phyloP scores from a whole-genome alignment of 92 coral and sea anemone genomes.

The Muricea muricata region DNA sequence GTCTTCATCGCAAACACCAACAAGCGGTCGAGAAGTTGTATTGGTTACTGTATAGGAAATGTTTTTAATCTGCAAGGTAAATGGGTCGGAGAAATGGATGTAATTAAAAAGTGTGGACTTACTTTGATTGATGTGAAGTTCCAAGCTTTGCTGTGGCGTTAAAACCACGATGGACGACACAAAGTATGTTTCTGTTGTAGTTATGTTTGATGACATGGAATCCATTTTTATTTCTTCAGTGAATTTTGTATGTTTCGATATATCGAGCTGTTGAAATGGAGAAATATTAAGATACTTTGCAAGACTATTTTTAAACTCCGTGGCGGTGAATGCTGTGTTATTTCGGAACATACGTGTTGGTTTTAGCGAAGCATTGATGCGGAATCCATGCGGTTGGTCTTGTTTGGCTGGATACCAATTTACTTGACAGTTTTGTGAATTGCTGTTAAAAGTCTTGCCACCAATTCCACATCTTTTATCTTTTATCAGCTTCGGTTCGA shows the following conservation, averaged over 20 bases:
- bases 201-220: no score
- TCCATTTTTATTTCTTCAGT: no score
- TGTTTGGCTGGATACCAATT: slow-evolving; percentile 5
- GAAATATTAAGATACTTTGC: not conserved
- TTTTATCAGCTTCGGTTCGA: not conserved
- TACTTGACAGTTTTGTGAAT: slow-evolving; percentile 3
- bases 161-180: not conserved
- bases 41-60: not conserved
- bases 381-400: not conserved
- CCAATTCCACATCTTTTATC: not conserved
- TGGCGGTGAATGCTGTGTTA: not conserved
- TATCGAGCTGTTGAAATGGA: not conserved
- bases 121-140: not conserved
- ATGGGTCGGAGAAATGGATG: not conserved
- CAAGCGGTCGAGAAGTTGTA: slow-evolving; percentile 31
- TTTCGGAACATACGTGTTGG: not conserved
- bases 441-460: not conserved
- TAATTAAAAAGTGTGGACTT: not conserved
- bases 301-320: slow-evolving; percentile 3
- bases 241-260: not conserved
- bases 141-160: slow-evolving; percentile 15
- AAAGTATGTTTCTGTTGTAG: not conserved
- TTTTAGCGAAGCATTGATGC: slow-evolving; percentile 7
- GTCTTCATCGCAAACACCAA: not conserved
- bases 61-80: not conserved